phyloP scores from a whole-genome alignment of 2,797 vertebrate species.

The Hylomyscus alleni region DNA sequence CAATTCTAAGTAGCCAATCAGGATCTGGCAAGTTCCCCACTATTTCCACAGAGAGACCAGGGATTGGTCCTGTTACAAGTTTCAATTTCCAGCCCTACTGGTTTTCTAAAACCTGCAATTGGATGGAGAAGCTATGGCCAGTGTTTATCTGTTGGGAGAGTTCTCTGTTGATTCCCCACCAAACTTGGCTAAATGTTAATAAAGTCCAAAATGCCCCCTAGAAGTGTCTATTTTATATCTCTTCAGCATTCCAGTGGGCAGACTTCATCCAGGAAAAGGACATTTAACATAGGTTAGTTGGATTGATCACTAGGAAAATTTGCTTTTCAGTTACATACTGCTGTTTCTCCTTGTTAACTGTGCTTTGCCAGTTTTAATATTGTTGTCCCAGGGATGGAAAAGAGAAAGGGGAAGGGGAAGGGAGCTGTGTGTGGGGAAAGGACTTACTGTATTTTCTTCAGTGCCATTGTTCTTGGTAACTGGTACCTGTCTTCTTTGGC shows the following conservation, averaged over 20 bases:
- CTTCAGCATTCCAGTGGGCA: conserved; percentile 29
- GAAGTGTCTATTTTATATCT: conserved; percentile 25
- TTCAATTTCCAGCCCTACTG: conserved; percentile 60
- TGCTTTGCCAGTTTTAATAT: conserved; percentile 77
- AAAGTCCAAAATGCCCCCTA: conserved; percentile 25
- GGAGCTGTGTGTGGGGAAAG: conserved; percentile 52
- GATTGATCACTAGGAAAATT: conserved; percentile 73
- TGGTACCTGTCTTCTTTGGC: conserved; percentile 80
- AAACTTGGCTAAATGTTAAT: conserved; percentile 67
- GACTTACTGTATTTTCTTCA: conserved; percentile 82
- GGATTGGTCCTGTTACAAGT: conserved; percentile 66
- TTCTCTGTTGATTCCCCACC: conserved; percentile 51
- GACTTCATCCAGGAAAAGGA: conserved; percentile 60
- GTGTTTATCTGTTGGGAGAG: conserved; percentile 65
- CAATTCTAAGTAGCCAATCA: conserved; percentile 58
- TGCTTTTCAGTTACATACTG: conserved; percentile 76
- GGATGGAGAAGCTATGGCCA: conserved; percentile 54
- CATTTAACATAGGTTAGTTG: conserved; percentile 64
- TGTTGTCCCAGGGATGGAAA: conserved; percentile 72
- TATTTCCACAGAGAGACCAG: conserved; percentile 40
- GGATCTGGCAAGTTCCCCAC: conserved; percentile 53
- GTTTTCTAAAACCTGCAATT: conserved; percentile 65
- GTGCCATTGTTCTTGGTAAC: conserved; percentile 84
- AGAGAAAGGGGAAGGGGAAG: background rate
- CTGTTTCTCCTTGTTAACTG: conserved; percentile 76